phyloP scores from a whole-genome alignment of 2,113 vertebrate genomes.

The Gymnocephalus cernua region DNA sequence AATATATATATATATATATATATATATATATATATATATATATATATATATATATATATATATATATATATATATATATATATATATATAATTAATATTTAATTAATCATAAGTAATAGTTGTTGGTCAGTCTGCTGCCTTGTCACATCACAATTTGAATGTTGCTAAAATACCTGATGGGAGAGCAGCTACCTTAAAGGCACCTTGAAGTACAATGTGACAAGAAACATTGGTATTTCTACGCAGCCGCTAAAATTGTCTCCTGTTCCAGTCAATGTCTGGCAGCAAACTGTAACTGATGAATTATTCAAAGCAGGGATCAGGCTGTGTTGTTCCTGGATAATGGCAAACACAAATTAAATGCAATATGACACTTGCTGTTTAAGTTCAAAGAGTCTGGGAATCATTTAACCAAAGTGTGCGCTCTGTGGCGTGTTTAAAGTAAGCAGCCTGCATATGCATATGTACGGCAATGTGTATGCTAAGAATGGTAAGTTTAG shows the following conservation, averaged over 20 bases:
- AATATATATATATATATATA: no score
- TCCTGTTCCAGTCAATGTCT: conserved; percentile 57
- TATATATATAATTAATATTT: no score
- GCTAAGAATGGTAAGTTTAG: conserved; percentile 5
- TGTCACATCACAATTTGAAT: no score
- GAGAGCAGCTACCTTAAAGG: conserved; percentile 30
- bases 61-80: no score
- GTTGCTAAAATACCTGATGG: background rate
- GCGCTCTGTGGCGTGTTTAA: background rate
- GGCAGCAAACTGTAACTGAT: conserved; percentile 52
- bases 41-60: no score
- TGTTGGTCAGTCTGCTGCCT: no score
- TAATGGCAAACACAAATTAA: conserved; percentile 49
- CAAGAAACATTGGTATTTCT: conserved; percentile 42
- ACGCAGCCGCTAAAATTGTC: conserved; percentile 38
- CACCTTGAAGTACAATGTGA: conserved; percentile 54
- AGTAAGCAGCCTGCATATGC: conserved; percentile 6
- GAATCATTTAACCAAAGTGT: conserved; percentile 16
- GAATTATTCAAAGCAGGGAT: conserved; percentile 70
- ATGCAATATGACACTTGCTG: conserved; percentile 36
- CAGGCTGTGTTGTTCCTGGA: conserved; percentile 51
- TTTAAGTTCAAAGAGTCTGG: conserved; percentile 23
- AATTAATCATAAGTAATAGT: no score
- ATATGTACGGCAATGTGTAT: conserved; percentile 8
- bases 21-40: no score